Evolutionary conservation across 2,797 vertebrate species (phyloP), one percentile per base, ranked within the genome.

Genomic region (Pantherophis alleghaniensis): DNA sequence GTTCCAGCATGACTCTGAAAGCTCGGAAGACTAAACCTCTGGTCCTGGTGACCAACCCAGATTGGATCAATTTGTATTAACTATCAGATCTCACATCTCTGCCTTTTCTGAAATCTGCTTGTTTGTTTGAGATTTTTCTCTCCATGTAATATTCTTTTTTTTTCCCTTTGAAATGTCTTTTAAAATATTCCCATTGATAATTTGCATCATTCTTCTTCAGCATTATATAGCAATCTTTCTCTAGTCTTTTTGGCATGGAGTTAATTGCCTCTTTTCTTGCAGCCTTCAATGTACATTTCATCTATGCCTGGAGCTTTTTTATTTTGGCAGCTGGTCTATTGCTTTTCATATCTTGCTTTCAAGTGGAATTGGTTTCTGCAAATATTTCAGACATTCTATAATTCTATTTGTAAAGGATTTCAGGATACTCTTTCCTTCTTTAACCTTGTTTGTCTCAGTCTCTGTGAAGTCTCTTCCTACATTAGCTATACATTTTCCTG

Each of bases 191-290:
- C 22, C 74, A 24, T 47, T 83, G 74, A 47, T 47, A 4, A 83
- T 83, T 83, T 83, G 74, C 74, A 83, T 83, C 74, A 83, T 47
- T 47, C 74, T 83, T 94, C 47, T 56, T 93, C 95, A 96, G 92
- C 96, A 95, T 91, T 47, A 83, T 83, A 47, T 24, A 47, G 74
- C 37, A 47, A 47, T 47, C 37, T 83, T 47, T 83, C 74, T 83
- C 74, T 47, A 47, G 74, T 83, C 37, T 83, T 83, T 22, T 83
- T 83, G 20, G 74, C 74, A 83, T 24, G 74, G 10, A 12, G 74
- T 47, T 83, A 83, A 47, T 47, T 47, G 37, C 42, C 42, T 83
- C 10, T 47, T 83, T 47, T 83, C 74, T 83, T 83, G 20, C 42
- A 83, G 42, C 20, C 74, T 83, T 83, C 74, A 83, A 83, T 83